Evolutionary conservation across 2,888 invertebrate genomes (phyloP), one percentile per base, ranked within the genome.

Genomic region (Griposia aprilina): DNA sequence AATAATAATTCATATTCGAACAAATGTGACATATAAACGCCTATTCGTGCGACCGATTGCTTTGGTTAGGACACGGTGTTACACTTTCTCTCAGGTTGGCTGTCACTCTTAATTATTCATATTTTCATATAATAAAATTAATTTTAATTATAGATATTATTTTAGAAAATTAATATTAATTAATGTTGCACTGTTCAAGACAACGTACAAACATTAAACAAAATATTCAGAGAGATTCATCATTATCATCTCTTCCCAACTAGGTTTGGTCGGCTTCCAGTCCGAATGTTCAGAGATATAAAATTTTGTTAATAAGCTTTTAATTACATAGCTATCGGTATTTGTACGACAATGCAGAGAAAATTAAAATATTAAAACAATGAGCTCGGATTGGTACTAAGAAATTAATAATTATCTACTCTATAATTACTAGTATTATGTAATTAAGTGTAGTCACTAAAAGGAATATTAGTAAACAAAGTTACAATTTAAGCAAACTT

Each of bases 201-300:
- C 26, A 79, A 23, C n/a, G 52, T 17, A 26, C 8, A 60, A 78
- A 78, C 20, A 78, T 15, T 50, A 48, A 60, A 69, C 26, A 55
- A 36, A 55, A 55, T 65, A 63, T 41, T 41, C 5, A 41, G 41
- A 41, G 7, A 36, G 30, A 36, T 36, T 36, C 30, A 36, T 36
- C 30, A 36, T 36, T 36, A 36, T 36, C 30, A 36, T 36, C 30
- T 36, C n/a, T n/a, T n/a, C n/a, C n/a, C n/a, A 3, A 36, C 30
- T 36, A 36, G 30, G 2, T 36, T 36, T 36, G 30, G 30, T 36
- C 30, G 3, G 30, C 30, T 36, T 36, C 30, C 30, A 36, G 30
- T 36, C 30, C 30, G 41, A 41, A 41, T 41, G 7, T 50, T 80
- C 8, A n/a, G 17, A 26, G 17, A 60, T 23, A 52, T 36, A 0